Evolutionary conservation across 30 jellyfish, hydroid and myxozoan species (phyloP), one percentile per base, ranked within the genome.

Genomic region (Turritopsis rubra): DNA sequence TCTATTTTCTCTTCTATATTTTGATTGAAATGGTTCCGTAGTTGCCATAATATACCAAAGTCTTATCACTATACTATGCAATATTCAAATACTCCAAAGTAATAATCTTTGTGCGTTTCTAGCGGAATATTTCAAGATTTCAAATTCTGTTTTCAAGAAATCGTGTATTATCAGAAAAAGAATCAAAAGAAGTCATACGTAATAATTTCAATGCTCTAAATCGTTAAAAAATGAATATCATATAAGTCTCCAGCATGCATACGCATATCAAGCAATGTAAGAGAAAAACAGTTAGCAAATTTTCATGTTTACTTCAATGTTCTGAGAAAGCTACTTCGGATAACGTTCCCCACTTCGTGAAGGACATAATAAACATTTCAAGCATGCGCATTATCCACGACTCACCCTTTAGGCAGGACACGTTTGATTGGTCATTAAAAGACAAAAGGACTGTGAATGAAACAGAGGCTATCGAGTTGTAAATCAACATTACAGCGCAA

Each of bases 311-410:
- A 68, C 77, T 68, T 68, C 60, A 27, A 68, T 68, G 30, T 68
- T 23, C 77, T 68, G 28, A 68, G 60, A 41, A n/a, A 68, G 77
- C 16, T 27, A 68, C 77, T 22, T 68, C 28, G 77, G 30, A 68
- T 30, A 74, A n/a, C 82, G 24, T 74, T 74, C 24, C 60, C 86
- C 89, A 88, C 54, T 72, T 68, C 84, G 72, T 86, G 31, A 52
- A 22, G 82, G 86, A 71, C 72, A 73, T 84, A 82, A 30, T 68
- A 75, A 85, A 88, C 79, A 86, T 70, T 31, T 23, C 75, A 75
- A 89, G 88, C 95, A 91, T 89, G 97, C 97, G 94, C 96, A 82
- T 74, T 85, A 90, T 87, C 82, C 90, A 77, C 95, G 97, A 87
- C 97, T 87, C 94, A 91, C 97, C 97, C 97, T 86, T 83, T 85